These are phyloP conservation scores for Endomychus coccineus DNA, from an alignment of 2,888 invertebrate genomes.

Conservation along the genomic window DNA sequence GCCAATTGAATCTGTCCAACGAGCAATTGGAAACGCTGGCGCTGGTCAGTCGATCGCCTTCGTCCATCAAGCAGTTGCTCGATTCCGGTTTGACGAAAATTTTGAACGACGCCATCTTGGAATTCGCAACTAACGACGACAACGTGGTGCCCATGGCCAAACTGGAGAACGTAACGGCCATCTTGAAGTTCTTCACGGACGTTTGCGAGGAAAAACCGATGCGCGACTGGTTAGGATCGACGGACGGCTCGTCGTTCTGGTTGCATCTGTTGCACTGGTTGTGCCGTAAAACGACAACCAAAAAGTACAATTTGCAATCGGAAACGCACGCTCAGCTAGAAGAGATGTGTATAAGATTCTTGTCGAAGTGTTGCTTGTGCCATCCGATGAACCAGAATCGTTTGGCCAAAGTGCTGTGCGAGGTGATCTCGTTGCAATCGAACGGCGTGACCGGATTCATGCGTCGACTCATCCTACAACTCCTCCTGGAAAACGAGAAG, in stretches of 20 bases:
- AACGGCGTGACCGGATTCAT: slow-evolving; percentile 80
- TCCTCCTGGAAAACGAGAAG: slow-evolving; percentile 80
- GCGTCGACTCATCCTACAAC: slow-evolving; percentile 74
- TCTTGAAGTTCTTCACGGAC: slow-evolving; percentile 75
- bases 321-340: slow-evolving; percentile 55
- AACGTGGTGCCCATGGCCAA: slow-evolving; percentile 47
- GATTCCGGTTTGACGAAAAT: slow-evolving; percentile 66
- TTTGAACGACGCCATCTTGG: slow-evolving; percentile 55
- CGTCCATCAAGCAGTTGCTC: slow-evolving; percentile 66
- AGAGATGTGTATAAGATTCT: slow-evolving; percentile 71
- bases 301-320: slow-evolving; percentile 34
- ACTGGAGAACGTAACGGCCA: slow-evolving; percentile 54
- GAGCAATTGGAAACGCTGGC: slow-evolving; percentile 70
- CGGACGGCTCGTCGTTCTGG: slow-evolving; percentile 80
- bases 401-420: slow-evolving; percentile 71
- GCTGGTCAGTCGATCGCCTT: slow-evolving; percentile 71
- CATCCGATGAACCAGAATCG: slow-evolving; percentile 78
- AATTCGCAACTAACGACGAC: slow-evolving; percentile 37
- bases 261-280: slow-evolving; percentile 68
- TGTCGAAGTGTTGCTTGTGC: slow-evolving; percentile 76
- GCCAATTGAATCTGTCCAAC: slow-evolving; percentile 51
- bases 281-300: slow-evolving; percentile 45
- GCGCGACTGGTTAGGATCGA: slow-evolving; percentile 81
- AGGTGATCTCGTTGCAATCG: slow-evolving; percentile 60
- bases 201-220: slow-evolving; percentile 73